Evolutionary conservation across 2,888 invertebrate genomes (phyloP), one percentile per base, ranked within the genome.

Genomic region (Eristalinus aeneus): DNA sequence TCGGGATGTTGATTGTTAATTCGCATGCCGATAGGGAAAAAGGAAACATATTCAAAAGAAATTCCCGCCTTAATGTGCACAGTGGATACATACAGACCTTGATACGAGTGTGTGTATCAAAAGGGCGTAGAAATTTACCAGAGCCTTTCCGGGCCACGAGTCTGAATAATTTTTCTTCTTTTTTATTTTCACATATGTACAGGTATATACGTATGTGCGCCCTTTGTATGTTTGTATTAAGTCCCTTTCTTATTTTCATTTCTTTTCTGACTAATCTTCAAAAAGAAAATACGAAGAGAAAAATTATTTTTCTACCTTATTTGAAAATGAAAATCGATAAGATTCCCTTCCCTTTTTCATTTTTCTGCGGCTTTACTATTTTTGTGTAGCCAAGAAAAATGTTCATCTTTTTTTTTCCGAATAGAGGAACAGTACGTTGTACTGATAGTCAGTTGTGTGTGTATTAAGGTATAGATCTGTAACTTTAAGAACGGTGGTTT

Each of bases 301-400:
- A 46, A 46, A 46, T 46, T 16, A 23, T 34, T 54, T 54, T 64
- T 34, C 11, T 60, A 27, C 20, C 34, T 80, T 69, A 68, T 80
- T 81, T 34, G n/a, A 34, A 65, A 76, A 76, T n/a, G 16, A 46
- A 81, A 81, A 81, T 75, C 80, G 75, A 81, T 75, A 81, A 64
- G 63, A 39, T 23, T 56, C 10, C 22, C 22, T 64, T 56, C 31
- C 75, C 34, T 63, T 22, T 34, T 65, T 22, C 46, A 16, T 46
- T 65, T 65, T 22, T 12, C 11, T 74, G 54, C 20, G 20, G 11
- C 8, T 61, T 61, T 31, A 63, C 53, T 72, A 53, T 72, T 53
- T 64, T 27, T 56, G 64, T 23, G 23, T 11, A 23, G 36, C 27
- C 36, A 9, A 20, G 27, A 36, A 9, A 20, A 22, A 27, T 54